Evolutionary conservation across 2,113 vertebrate genomes (phyloP), one percentile per base, ranked within the genome.

Genomic region (Neolamprologus hecqui): DNA sequence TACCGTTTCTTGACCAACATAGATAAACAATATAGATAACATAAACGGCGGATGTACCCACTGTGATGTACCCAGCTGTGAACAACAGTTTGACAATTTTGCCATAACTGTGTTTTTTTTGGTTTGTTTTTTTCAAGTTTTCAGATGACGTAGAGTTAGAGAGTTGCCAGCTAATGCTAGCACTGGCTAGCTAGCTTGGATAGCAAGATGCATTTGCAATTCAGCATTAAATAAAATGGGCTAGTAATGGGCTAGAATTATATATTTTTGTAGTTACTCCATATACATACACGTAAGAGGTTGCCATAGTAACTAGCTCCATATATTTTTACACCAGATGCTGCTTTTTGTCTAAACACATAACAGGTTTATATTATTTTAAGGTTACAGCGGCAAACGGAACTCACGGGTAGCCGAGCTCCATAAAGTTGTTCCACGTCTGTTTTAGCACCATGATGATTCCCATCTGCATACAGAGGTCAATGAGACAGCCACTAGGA

Each of bases 361-460:
- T 26, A 19, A 49, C 15, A 49, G 3, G 7, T 49, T 77, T 49
- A 26, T 12, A 33, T 51, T 51, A 77, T 77, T 77, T 51, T 33
- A 77, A 51, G 15, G 10, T 33, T 31, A 13, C 6, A 21, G 40
- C 21, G 4, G 33, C 49, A 28, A 81, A 49, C 0, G 5, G 6
- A 31, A 87, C 96, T 97, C 95, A 99, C 98, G 98, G 98, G 93
- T 98, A 98, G 90, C 98, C 97, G 40, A 99, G 95, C 94, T 99
- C 98, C 97, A 99, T 98, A 95, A 99, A 97, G 87, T 99, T 99
- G 96, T 98, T 99, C 97, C 98, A 98, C 11, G 97, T 98, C 96
- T 99, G 98, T 96, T 99, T 99, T 93, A 99, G 97, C 94, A 98
- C 97, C 98, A 99, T 99, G 94, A 99, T 99, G 92, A 99, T 98